Percentiles rank a stretch among this genome's conserved stretches.
phyloP scores from a whole-genome alignment of 2,113 vertebrate species.

The Dromas ardeola region DNA sequence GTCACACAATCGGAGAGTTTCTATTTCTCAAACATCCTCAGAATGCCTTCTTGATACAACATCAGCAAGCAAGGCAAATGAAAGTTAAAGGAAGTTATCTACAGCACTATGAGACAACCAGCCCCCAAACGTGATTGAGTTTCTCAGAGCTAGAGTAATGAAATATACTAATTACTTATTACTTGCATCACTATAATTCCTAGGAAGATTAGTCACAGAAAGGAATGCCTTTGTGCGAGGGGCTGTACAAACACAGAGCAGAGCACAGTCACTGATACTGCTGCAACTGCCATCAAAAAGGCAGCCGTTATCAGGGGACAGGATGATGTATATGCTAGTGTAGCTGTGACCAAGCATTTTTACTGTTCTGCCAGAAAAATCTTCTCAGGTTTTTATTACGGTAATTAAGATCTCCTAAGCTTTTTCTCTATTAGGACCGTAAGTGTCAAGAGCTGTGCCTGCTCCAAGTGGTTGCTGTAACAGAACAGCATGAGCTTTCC shows the following conservation, averaged over 20 bases:
- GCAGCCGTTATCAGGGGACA: not conserved
- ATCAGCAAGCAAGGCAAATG: not conserved
- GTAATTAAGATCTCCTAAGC: not conserved
- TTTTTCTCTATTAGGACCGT: not conserved
- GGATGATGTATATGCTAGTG: not conserved
- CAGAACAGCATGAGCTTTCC: not conserved
- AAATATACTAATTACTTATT: slow-evolving; percentile 59
- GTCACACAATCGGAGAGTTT: not conserved
- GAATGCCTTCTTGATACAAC: not conserved
- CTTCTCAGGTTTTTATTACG: not conserved
- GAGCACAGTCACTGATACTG: not conserved
- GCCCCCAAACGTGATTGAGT: not conserved
- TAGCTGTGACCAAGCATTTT: not conserved
- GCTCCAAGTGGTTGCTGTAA: not conserved
- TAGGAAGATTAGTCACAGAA: slow-evolving; percentile 64
- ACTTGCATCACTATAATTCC: slow-evolving; percentile 61
- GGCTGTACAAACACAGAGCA: slow-evolving; percentile 38
- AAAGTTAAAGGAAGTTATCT: not conserved
- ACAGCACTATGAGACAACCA: not conserved
- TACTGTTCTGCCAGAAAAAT: not conserved
- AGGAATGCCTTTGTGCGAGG: slow-evolving; percentile 54
- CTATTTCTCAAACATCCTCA: not conserved
- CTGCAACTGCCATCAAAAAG: not conserved
- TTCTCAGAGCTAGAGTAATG: not conserved
- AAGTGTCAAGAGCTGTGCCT: not conserved